A percentile compares a stretch with the other conserved stretches of the same genome.
These are phyloP conservation scores for Smithornis capensis DNA, from an alignment of 2,113 vertebrate species.

Conservation along the genomic window DNA sequence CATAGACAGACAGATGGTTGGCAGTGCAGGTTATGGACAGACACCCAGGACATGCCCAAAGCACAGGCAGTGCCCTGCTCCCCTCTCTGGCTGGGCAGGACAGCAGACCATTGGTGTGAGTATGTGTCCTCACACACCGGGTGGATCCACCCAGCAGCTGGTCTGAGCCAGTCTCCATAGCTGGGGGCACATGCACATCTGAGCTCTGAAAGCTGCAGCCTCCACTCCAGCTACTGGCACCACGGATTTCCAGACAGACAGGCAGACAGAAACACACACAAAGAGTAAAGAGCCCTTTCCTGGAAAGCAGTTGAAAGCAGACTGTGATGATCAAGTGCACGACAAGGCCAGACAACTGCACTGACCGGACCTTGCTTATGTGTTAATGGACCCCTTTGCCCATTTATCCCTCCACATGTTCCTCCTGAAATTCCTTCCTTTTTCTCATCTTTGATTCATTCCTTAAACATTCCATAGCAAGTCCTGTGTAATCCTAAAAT, in stretches of 20 bases:
- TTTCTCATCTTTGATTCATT: not conserved
- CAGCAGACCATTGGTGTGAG: accelerated
- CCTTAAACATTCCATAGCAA: not conserved
- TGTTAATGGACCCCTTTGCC: not conserved
- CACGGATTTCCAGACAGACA: not conserved
- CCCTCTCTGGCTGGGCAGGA: not conserved
- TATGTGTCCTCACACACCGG: accelerated
- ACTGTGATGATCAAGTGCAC: not conserved
- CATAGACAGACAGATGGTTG: not conserved
- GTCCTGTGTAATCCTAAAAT: not conserved
- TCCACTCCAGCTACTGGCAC: not conserved
- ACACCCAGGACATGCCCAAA: not conserved
- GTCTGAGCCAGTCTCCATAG: not conserved
- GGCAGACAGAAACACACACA: not conserved
- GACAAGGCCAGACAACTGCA: not conserved
- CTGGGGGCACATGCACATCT: accelerated
- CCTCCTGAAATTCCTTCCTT: not conserved
- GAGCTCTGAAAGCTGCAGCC: not conserved
- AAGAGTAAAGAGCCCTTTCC: too few species aligned
- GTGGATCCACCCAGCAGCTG: not conserved
- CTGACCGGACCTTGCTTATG: not conserved
- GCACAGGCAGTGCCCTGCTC: not conserved
- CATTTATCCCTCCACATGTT: not conserved
- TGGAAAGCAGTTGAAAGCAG: not conserved
- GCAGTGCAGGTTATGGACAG: accelerated